Conservation (phyloP, 1,140 invertebrate species). For the Cyclina sinensis region DNA sequence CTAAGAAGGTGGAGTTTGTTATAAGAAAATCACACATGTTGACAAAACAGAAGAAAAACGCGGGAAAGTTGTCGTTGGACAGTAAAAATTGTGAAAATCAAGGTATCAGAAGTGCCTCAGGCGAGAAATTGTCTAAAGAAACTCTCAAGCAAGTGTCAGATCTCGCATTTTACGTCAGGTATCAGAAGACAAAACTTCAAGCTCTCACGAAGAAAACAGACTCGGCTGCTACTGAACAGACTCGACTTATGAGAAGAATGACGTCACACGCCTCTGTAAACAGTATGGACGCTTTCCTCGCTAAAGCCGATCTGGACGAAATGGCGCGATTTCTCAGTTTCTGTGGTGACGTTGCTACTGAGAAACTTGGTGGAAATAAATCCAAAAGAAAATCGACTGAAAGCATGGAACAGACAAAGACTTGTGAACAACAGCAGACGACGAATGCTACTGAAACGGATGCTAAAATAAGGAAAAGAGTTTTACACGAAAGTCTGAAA, state of each 20-base stretch:
- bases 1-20: slow-evolving; percentile 46
- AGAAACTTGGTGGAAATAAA: not conserved
- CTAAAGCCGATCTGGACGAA: slow-evolving; percentile 47
- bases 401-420: not conserved
- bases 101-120: not conserved
- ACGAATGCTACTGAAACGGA: not conserved
- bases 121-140: slow-evolving; percentile 15
- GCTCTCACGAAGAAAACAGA: not conserved
- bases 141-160: slow-evolving; percentile 58
- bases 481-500: not conserved
- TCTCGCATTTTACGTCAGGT: slow-evolving; percentile 54
- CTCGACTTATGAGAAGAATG: slow-evolving; percentile 16
- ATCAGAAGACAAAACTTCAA: slow-evolving; percentile 55
- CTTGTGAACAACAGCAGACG: not conserved
- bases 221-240: not conserved
- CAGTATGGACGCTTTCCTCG: slow-evolving; percentile 64
- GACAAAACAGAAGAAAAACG: not conserved
- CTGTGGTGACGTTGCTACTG: slow-evolving; percentile 48
- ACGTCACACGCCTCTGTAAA: slow-evolving; percentile 36
- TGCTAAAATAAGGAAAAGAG: not conserved
- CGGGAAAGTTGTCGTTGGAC: not conserved
- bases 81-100: not conserved
- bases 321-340: slow-evolving; percentile 52
- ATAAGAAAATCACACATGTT: slow-evolving; percentile 39
- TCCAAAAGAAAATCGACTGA: not conserved